These are phyloP conservation scores for Trididemnum miniatum DNA, from an alignment of 23 tunicate genomes.

Conservation along the genomic window DNA sequence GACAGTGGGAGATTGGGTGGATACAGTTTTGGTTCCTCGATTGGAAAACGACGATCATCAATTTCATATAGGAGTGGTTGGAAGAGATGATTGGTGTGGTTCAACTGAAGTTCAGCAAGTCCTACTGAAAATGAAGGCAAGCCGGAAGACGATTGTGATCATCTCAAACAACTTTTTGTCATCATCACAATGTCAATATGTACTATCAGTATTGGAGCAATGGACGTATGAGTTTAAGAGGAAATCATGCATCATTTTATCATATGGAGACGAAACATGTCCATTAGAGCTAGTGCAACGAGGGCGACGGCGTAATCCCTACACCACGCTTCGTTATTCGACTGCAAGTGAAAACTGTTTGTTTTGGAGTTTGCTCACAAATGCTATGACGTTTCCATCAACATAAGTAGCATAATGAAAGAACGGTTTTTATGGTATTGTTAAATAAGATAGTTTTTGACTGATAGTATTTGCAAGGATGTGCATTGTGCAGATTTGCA, in stretches of 20 bases:
- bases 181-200: constrained; percentile 22
- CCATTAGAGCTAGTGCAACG: not conserved
- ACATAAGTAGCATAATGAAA: no score
- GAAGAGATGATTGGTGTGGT: constrained; percentile 45
- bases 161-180: not conserved
- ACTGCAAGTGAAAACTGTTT: not conserved
- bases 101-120: constrained; percentile 21
- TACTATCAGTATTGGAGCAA: constrained; percentile 21
- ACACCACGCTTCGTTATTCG: not conserved
- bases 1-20: constrained; percentile 37
- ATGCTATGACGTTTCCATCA: not conserved
- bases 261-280: not conserved
- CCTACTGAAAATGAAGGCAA: constrained; percentile 31
- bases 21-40: constrained; percentile 10
- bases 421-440: no score
- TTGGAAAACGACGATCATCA: not conserved
- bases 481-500: no score
- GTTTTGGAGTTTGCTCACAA: not conserved
- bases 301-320: not conserved
- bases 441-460: no score
- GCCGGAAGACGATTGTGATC: constrained; percentile 26
- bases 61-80: constrained; percentile 3
- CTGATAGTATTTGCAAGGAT: no score
- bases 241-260: not conserved
- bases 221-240: not conserved